Base-by-base conservation (phyloP, 2,797 vertebrate genomes). In the Astyanax mexicanus region DNA sequence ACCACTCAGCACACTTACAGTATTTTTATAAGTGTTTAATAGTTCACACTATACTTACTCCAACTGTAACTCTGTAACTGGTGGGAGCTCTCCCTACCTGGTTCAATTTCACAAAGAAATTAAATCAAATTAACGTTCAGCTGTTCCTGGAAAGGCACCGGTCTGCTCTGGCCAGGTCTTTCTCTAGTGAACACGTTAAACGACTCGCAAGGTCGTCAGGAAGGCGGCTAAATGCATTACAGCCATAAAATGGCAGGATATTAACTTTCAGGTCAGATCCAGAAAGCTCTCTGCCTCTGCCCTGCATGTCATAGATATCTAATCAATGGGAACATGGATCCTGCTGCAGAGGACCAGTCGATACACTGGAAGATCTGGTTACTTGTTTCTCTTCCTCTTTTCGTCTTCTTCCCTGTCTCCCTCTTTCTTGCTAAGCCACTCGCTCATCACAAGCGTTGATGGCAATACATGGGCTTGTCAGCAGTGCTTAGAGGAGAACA, bases 281-380 rank as follows among this genome's bases (percentile, higher is more conserved):
- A 60, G 64, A 72, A 27, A 76, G 68, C 77, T 75, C 61, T 27
- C 80, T 72, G 60, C 54, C 23, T 55, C 79, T 40, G 25, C 66
- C 78, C 79, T 79, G 55, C 77, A 64, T 77, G 77, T 83, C 81
- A 80, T 69, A 73, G 82, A 77, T 86, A 77, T 78, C 23, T 25
- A 76, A 88, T 89, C 87, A 55, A 89, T 90, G 76, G 29, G 76
- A 80, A 69, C 83, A 72, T 73, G 83, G 67, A 80, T 71, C 69
- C 67, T 29, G 23, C 71, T 77, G 23, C 49, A 54, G 45, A 66
- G 38, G 55, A 37, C 45, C 64, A 82, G 75, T 81, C 72, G 38
- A 69, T 78, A 61, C 3, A 37, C 49, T 42, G 29, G 40, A 19
- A 77, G 62, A 67, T 66, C 73, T 35, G 54, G 49, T 79, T 45